Conservation (phyloP, 2,113 vertebrate genomes). For the Oxygymnocypris stewartii region DNA sequence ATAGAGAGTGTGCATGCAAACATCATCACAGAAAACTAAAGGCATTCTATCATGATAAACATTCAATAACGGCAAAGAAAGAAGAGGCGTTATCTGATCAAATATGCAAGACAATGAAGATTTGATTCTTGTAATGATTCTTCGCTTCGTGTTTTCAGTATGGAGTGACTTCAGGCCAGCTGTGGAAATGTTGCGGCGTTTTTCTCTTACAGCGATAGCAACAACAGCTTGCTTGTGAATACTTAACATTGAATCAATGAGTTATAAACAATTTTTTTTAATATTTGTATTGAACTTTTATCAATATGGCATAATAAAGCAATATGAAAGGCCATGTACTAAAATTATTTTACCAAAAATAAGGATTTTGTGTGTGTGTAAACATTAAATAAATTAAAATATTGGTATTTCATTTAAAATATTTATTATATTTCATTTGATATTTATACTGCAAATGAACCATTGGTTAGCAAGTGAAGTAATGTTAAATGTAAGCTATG, state of each 20-base stretch:
- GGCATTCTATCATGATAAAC: neutral
- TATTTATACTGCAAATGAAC: too few species aligned
- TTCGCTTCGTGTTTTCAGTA: neutral
- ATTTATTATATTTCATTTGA: neutral
- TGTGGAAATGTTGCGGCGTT: neutral
- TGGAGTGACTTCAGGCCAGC: neutral
- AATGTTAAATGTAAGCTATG: neutral
- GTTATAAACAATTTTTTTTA: neutral
- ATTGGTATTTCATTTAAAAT: neutral
- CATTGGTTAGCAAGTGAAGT: too few species aligned
- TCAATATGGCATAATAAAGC: neutral
- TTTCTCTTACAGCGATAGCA: neutral
- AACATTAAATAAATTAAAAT: neutral
- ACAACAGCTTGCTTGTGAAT: neutral
- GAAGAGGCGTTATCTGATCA: neutral
- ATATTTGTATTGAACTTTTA: neutral
- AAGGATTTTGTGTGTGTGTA: neutral
- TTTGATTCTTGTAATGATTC: neutral
- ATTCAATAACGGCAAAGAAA: neutral
- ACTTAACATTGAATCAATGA: neutral
- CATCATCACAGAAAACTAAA: neutral
- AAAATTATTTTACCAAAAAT: neutral
- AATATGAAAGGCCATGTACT: neutral
- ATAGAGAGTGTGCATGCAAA: neutral
- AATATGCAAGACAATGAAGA: neutral